These are phyloP conservation scores for Pachyrhynchus sulphureomaculatus DNA, from an alignment of 1,140 invertebrate species.

Conservation along the genomic window DNA sequence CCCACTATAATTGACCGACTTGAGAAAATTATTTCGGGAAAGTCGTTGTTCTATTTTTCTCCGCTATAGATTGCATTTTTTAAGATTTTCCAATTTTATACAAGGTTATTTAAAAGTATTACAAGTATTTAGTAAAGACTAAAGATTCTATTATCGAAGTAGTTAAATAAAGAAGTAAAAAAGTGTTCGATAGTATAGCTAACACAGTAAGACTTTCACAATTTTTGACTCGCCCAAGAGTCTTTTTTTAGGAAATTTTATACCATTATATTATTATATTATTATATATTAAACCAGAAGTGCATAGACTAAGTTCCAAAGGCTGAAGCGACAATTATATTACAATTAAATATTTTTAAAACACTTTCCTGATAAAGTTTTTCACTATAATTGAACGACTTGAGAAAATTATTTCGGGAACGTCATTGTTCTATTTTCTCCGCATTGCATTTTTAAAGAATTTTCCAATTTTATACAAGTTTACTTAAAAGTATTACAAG, in stretches of 20 bases:
- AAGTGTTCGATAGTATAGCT: too few species aligned
- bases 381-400: slow-evolving; percentile 28
- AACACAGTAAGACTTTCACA: too few species aligned
- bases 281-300: too few species aligned
- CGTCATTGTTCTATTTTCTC: slow-evolving; percentile 33
- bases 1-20: too few species aligned
- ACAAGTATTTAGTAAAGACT: slow-evolving; percentile 32
- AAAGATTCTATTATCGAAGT: slow-evolving; percentile 26
- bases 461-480: slow-evolving; percentile 25
- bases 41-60: too few species aligned
- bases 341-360: slow-evolving; percentile 31
- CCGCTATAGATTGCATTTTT: slow-evolving; percentile 29
- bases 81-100: slow-evolving; percentile 26
- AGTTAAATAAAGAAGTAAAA: too few species aligned
- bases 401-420: slow-evolving; percentile 32
- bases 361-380: slow-evolving; percentile 35
- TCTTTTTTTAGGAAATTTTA: too few species aligned
- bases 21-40: too few species aligned
- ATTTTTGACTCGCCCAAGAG: too few species aligned
- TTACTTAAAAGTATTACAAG: slow-evolving; percentile 19
- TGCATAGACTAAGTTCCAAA: too few species aligned
- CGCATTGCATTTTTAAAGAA: too few species aligned
- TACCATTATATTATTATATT: too few species aligned
- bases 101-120: slow-evolving; percentile 16
- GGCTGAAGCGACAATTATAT: slow-evolving; percentile 2